These are phyloP conservation scores for Hippasteria phrygiana DNA, from an alignment of 53 echinoderm and acorn worm genomes.

Conservation along the genomic window DNA sequence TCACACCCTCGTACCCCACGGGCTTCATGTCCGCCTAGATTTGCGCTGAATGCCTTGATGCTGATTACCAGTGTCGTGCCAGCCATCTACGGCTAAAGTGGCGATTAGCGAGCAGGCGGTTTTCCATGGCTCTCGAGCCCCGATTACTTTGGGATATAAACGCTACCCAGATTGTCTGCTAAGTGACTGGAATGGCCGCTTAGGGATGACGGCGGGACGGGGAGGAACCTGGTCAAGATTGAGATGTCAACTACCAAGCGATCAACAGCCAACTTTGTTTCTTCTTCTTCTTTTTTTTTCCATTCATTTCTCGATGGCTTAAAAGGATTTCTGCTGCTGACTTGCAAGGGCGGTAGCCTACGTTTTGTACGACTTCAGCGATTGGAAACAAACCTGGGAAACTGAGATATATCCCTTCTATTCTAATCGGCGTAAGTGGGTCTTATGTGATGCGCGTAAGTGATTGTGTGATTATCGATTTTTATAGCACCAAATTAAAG, in stretches of 20 bases:
- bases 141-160: constrained; percentile 52
- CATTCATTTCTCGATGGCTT: constrained; percentile 47
- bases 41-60: constrained; percentile 30
- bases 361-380: constrained; percentile 5
- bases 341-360: neutral
- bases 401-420: constrained; percentile 31
- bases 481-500: neutral
- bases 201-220: constrained; percentile 28
- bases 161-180: constrained; percentile 45
- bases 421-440: constrained; percentile 44
- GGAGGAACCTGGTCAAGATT: neutral
- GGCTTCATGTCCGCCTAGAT: constrained; percentile 43
- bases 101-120: constrained; percentile 26
- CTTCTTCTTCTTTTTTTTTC: constrained; percentile 3
- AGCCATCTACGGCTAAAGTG: constrained; percentile 52
- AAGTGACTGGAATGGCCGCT: constrained; percentile 58
- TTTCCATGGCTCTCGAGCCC: neutral
- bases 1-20: neutral
- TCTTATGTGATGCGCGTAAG: constrained; percentile 10
- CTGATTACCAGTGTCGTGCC: constrained; percentile 53
- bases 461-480: constrained; percentile 46
- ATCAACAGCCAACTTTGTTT: constrained; percentile 33
- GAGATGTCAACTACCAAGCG: constrained; percentile 53
- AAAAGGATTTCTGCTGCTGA: constrained; percentile 41
- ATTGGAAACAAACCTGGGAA: neutral